Evolutionary conservation across 1,140 invertebrate genomes (phyloP), one percentile per base, ranked within the genome.

Genomic region (Diploscapter pachys): DNA sequence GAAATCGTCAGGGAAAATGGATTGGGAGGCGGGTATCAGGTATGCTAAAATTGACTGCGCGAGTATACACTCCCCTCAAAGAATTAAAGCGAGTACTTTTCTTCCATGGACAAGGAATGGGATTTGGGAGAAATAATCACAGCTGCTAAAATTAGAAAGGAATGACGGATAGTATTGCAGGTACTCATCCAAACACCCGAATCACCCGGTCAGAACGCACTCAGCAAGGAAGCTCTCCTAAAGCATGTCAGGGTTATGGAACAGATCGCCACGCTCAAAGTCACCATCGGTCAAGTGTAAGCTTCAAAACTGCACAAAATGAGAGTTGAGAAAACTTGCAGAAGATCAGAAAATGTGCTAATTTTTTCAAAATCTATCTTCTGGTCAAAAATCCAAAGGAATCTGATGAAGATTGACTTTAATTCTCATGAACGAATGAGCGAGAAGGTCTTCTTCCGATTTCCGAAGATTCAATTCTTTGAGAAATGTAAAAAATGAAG

Each of bases 111-210:
- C 31, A 31, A 31, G 31, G 31, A 31, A 31, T 31, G 31, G 31
- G 31, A 31, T 31, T 31, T 31, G 31, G 31, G 31, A 31, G 31
- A 31, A 31, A 31, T 31, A 31, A 31, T 31, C 31, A 31, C 31
- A 31, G 31, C 31, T 31, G 31, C 31, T 31, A 31, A 31, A 31
- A 31, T 31, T 31, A 31, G 31, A 31, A 31, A 31, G 31, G 31
- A 31, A 31, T 31, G 31, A 31, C 31, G 0, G 31, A 31, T 31
- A 31, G 31, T 31, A 31, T 31, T 73, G 53, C 73, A 84, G 82
- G 83, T 85, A 31, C 70, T 85, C 3, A 85, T 85, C 63, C 83
- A 85, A 79, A 85, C 83, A 4, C 84, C 84, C 49, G 80, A 85
- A 74, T 57, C 63, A 49, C 61, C 69, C 65, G 80, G 79, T 13